Conservation (phyloP, 2,888 invertebrate genomes). For the Calliphora vomitoria region DNA sequence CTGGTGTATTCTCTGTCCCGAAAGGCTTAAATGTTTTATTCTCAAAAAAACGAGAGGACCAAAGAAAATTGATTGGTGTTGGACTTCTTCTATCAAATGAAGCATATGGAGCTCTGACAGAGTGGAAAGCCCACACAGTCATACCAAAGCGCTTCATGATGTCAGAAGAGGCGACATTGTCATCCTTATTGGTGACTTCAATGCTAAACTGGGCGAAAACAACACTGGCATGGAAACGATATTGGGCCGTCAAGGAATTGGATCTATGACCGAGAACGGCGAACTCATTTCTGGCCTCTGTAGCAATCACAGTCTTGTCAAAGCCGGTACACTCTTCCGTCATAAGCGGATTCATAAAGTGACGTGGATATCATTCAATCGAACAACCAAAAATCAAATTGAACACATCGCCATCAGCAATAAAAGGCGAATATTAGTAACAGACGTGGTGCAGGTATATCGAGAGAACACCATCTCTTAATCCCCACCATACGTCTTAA, state of each 20-base stretch:
- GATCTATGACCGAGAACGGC: no score
- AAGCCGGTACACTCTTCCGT: neutral
- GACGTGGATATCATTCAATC: no score
- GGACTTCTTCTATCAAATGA: neutral
- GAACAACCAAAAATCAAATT: neutral
- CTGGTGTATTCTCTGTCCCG: no score
- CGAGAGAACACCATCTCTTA: no score
- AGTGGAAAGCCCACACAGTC: neutral
- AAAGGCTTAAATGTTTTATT: neutral
- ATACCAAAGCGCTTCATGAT: neutral
- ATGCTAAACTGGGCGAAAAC: neutral
- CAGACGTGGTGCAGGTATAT: no score
- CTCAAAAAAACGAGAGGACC: neutral
- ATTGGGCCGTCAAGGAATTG: neutral
- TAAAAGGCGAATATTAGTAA: no score
- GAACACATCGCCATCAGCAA: neutral
- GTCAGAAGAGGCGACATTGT: neutral
- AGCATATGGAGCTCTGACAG: no score
- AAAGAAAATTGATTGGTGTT: neutral
- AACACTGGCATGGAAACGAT: neutral
- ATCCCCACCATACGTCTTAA: no score
- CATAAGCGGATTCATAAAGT: neutral
- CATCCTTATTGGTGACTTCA: neutral
- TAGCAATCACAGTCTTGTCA: neutral
- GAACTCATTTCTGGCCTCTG: neutral